Percentiles rank a stretch among this genome's conserved stretches.
These are phyloP conservation scores for Luperina testacea DNA, from an alignment of 2,888 invertebrate species.

Conservation along the genomic window DNA sequence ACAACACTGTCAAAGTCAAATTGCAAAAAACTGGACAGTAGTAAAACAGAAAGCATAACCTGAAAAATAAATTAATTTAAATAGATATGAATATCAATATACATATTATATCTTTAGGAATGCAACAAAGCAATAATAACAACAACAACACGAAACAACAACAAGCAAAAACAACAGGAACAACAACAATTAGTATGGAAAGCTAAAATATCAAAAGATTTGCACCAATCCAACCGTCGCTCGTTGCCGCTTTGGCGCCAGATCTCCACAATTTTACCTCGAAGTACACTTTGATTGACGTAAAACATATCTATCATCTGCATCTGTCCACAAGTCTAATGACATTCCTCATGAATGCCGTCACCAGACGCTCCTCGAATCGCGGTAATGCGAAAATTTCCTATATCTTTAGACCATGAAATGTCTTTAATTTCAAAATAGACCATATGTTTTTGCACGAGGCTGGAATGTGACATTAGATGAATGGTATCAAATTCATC, in stretches of 20 bases:
- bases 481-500: slow-evolving; percentile 20
- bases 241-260: slow-evolving; percentile 8
- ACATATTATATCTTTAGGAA: too few species aligned
- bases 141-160: too few species aligned
- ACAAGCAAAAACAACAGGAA: too few species aligned
- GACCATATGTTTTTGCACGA: slow-evolving; percentile 49
- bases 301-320: slow-evolving; percentile 22
- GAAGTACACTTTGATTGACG: slow-evolving; percentile 26
- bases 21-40: too few species aligned
- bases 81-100: too few species aligned
- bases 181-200: too few species aligned
- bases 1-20: too few species aligned
- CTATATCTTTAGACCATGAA: slow-evolving; percentile 34
- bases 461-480: slow-evolving; percentile 40
- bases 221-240: background rate
- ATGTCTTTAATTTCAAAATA: slow-evolving; percentile 55
- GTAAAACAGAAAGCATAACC: too few species aligned
- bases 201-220: background rate
- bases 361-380: slow-evolving; percentile 7
- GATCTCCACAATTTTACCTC: slow-evolving; percentile 3
- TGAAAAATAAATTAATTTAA: too few species aligned
- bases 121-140: too few species aligned
- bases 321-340: slow-evolving; percentile 15
- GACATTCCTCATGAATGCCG: slow-evolving; percentile 31
- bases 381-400: slow-evolving; percentile 22